These are phyloP conservation scores for Anas platyrhynchos DNA, from an alignment of 2,113 vertebrate species.

Conservation along the genomic window DNA sequence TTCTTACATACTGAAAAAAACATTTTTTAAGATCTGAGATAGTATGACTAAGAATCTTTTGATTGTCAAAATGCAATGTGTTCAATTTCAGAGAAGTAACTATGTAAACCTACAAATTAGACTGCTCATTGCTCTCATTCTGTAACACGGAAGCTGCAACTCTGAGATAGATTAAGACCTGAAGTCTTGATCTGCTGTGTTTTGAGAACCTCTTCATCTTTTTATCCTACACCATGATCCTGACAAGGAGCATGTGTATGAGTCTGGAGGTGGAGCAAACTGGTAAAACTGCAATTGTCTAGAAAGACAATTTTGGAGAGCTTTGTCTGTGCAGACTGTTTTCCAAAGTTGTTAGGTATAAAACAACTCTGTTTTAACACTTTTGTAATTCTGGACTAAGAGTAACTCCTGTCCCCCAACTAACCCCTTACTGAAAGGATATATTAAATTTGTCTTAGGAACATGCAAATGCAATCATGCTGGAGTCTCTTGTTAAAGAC, in stretches of 20 bases:
- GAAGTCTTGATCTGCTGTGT: not conserved
- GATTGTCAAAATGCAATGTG: not conserved
- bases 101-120: not conserved
- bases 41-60: not conserved
- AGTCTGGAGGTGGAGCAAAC: not conserved
- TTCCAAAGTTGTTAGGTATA: not conserved
- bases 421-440: not conserved
- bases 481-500: not conserved
- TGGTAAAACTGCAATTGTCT: not conserved
- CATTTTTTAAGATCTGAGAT: not conserved
- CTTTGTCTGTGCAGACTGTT: not conserved
- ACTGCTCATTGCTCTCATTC: not conserved
- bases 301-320: not conserved
- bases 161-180: not conserved
- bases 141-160: not conserved
- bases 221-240: not conserved
- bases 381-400: not conserved
- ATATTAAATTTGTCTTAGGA: not conserved
- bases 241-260: accelerated
- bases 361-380: not conserved
- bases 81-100: not conserved
- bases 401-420: not conserved
- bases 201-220: not conserved
- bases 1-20: not conserved
- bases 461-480: not conserved